These are phyloP conservation scores for Mormyrus lacerda DNA, from an alignment of 2,113 vertebrate species.

Conservation along the genomic window DNA sequence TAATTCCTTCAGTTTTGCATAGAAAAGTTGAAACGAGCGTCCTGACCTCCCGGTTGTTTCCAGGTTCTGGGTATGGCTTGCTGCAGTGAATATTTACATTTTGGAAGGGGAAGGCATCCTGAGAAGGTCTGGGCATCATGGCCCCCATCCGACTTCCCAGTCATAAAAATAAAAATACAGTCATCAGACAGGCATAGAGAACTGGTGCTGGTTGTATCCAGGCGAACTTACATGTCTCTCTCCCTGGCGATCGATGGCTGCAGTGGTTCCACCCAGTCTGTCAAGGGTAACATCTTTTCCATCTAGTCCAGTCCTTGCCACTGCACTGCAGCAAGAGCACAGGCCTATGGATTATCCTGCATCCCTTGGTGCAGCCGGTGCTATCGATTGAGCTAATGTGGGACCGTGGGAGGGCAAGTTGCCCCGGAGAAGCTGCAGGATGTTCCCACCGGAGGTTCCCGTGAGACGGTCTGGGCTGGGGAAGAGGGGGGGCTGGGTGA, in stretches of 20 bases:
- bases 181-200: neutral
- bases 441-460: slow-evolving; percentile 5
- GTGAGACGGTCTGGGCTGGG: slow-evolving; percentile 5
- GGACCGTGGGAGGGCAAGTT: slow-evolving; percentile 61
- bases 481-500: neutral
- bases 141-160: neutral
- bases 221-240: neutral
- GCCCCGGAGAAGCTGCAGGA: slow-evolving; percentile 44
- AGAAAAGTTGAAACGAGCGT: neutral
- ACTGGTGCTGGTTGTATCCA: neutral
- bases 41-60: neutral
- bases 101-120: neutral
- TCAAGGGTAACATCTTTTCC: slow-evolving; percentile 66
- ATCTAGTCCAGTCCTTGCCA: slow-evolving; percentile 68
- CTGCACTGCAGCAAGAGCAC: slow-evolving; percentile 52
- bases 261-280: slow-evolving; percentile 56
- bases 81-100: slow-evolving; percentile 5
- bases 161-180: neutral
- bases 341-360: slow-evolving; percentile 62
- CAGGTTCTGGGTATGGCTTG: neutral
- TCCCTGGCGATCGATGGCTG: slow-evolving; percentile 60
- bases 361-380: slow-evolving; percentile 69
- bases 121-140: neutral
- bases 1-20: slow-evolving; percentile 3
- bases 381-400: slow-evolving; percentile 72